phyloP scores from a whole-genome alignment of 1,140 invertebrate genomes.

The Penaeus japonicus region DNA sequence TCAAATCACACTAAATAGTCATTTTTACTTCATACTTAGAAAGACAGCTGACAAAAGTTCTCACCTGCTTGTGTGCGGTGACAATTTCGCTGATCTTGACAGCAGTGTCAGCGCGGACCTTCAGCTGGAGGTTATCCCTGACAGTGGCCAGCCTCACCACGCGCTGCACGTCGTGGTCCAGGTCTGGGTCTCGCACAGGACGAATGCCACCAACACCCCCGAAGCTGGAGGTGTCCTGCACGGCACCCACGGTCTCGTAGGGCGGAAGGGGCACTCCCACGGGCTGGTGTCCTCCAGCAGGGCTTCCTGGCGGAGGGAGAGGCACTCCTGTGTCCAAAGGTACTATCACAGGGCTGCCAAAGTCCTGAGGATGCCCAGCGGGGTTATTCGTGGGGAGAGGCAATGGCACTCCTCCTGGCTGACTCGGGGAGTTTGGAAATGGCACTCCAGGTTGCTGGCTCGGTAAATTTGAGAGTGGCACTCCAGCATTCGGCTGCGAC shows the following conservation, averaged over 20 bases:
- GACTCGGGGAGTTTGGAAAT: too few species aligned
- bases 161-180: constrained; percentile 39
- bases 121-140: constrained; percentile 21
- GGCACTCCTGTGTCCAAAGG: background rate
- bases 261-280: constrained; percentile 13
- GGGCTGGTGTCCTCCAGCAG: background rate
- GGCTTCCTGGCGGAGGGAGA: background rate
- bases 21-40: background rate
- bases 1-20: background rate
- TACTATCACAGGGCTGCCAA: background rate
- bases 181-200: constrained; percentile 33
- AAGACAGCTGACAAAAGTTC: background rate
- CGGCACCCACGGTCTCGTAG: background rate
- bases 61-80: constrained; percentile 55
- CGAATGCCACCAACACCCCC: background rate
- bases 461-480: too few species aligned
- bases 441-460: too few species aligned
- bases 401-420: too few species aligned
- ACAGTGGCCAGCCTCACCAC: constrained; percentile 31
- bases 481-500: too few species aligned
- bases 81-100: constrained; percentile 49
- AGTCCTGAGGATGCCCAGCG: background rate
- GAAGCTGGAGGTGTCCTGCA: background rate
- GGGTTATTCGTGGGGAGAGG: background rate
- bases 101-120: constrained; percentile 36